These are phyloP conservation scores for Netelia virgata DNA, from an alignment of 2,888 invertebrate genomes.

Conservation along the genomic window DNA sequence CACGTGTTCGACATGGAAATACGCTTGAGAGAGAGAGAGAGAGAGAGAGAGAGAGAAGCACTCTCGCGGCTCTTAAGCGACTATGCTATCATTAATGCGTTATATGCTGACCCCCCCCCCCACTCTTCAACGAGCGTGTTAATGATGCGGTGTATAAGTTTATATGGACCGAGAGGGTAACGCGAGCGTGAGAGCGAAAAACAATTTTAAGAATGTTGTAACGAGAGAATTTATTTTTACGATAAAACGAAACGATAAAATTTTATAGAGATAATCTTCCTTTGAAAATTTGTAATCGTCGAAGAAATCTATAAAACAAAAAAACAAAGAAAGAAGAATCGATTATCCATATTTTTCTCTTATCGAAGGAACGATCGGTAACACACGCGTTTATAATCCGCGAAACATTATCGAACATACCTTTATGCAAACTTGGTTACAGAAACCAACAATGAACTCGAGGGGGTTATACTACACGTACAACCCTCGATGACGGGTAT, in stretches of 20 bases:
- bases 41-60: background rate
- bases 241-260: too few species aligned
- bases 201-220: conserved; percentile 25
- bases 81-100: conserved; percentile 52
- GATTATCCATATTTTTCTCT: conserved; percentile 15
- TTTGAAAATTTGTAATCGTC: background rate
- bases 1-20: conserved; percentile 58
- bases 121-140: conserved; percentile 18
- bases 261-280: background rate
- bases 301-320: background rate
- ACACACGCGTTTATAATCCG: background rate
- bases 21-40: conserved; percentile 9
- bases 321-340: background rate
- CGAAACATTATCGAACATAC: conserved; percentile 45
- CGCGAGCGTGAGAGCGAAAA: conserved; percentile 54
- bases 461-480: too few species aligned
- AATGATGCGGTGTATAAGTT: conserved; percentile 43
- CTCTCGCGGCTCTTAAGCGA: conserved; percentile 17
- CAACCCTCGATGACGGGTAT: background rate
- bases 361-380: conserved; percentile 3
- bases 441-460: background rate
- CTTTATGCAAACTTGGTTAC: conserved; percentile 25
- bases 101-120: background rate
- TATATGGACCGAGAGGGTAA: background rate
- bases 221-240: background rate